Conservation (phyloP, 2,113 vertebrate species). For the Oenanthe melanoleuca region DNA sequence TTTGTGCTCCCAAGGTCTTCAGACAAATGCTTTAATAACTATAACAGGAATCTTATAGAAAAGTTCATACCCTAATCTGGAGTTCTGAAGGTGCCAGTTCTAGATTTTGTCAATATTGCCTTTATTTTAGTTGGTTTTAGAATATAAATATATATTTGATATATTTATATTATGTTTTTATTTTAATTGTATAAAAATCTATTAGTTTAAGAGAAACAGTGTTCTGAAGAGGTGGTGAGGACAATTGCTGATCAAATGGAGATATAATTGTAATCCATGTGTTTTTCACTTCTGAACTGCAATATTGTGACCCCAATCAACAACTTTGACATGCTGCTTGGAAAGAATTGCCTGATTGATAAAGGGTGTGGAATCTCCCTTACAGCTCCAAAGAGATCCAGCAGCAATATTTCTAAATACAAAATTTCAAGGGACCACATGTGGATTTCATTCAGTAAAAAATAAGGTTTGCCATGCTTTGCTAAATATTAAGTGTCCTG, state of each 20-base stretch:
- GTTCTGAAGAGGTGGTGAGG: background rate
- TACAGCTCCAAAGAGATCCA: background rate
- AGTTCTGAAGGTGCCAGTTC: background rate
- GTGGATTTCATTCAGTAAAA: background rate
- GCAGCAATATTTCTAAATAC: background rate
- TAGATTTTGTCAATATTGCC: background rate
- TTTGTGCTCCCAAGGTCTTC: background rate
- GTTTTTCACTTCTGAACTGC: background rate
- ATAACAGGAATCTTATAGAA: background rate
- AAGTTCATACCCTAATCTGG: background rate
- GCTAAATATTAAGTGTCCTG: background rate
- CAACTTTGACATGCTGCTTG: background rate
- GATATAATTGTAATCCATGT: background rate
- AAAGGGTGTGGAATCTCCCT: background rate
- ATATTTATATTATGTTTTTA: background rate
- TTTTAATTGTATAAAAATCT: background rate
- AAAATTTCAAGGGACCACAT: background rate
- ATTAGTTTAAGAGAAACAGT: background rate
- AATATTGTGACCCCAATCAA: rapidly evolving
- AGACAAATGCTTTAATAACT: background rate
- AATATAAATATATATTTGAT: background rate
- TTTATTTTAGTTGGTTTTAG: background rate
- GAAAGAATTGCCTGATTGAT: background rate
- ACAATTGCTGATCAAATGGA: background rate
- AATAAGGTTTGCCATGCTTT: background rate